Conservation (phyloP, 2,797 vertebrate genomes). For the Crocodylus rhombifer region DNA sequence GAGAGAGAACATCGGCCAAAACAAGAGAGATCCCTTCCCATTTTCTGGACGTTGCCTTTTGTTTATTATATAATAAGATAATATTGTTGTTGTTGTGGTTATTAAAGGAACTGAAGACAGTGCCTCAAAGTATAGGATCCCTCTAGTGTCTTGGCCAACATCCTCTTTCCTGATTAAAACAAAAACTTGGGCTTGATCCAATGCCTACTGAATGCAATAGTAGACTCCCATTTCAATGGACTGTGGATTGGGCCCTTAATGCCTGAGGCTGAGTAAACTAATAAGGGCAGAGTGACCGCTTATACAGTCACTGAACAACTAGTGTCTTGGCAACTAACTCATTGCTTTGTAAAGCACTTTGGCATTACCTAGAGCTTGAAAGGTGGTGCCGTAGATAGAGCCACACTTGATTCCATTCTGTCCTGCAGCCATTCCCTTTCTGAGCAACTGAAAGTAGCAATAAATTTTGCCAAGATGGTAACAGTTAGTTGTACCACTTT, state of each 20-base stretch:
- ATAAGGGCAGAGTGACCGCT: neutral
- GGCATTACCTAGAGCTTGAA: slow-evolving; percentile 35
- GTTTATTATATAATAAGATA: too few relatives aligned
- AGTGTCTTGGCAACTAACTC: neutral
- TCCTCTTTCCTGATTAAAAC: neutral
- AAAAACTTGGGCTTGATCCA: neutral
- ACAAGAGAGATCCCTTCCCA: neutral
- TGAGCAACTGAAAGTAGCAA: slow-evolving; percentile 22
- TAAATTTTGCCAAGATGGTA: slow-evolving; percentile 33
- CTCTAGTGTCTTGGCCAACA: neutral
- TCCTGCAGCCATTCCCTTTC: neutral
- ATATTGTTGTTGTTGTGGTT: too few relatives aligned
- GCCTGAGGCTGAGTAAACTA: neutral
- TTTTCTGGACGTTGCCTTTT: too few relatives aligned
- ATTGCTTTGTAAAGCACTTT: slow-evolving; percentile 22
- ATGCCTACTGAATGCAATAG: neutral
- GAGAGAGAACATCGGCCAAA: neutral
- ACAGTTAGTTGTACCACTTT: neutral
- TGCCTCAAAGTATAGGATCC: neutral
- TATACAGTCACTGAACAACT: neutral
- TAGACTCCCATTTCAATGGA: neutral
- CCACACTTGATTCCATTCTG: slow-evolving; percentile 11
- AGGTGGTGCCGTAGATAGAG: slow-evolving; percentile 1
- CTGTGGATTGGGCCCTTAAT: neutral
- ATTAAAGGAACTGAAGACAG: neutral